Evolutionary conservation across 2,888 invertebrate genomes (phyloP), one percentile per base, ranked within the genome.

Genomic region (Xestia sexstrigata): DNA sequence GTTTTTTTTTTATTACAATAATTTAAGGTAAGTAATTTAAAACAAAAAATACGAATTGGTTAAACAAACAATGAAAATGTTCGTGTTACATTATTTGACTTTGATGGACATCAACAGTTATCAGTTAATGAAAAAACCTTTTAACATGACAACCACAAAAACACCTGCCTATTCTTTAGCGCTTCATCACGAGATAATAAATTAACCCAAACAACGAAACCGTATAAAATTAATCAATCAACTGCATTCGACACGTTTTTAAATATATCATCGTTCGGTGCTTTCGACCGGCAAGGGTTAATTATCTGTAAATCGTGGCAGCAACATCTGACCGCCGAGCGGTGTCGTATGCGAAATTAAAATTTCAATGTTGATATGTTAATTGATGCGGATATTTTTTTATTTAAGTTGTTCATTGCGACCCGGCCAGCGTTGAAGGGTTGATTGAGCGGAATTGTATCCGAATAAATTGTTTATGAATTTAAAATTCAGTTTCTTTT

Each of bases 341-440:
- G 79, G 72, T 85, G 86, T 88, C 79, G 79, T 82, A 79, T 83
- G 74, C 85, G 79, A 90, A 91, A 92, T 92, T 89, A 89, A 91
- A 93, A 92, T 89, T 88, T 88, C 86, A 87, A 83, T 86, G 87
- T 89, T 88, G 91, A 90, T 90, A 90, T 90, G 88, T 91, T 91
- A 91, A 92, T 92, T 91, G 89, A 85, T 74, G 82, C 72, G 82
- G 74, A 82, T 82, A 87, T 88, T 89, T 85, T 84, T 86, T 86
- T 84, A 73, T 83, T 85, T 86, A 77, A 85, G 72, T 81, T 82
- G 84, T 81, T 79, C 78, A 74, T 67, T 73, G 42, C 76, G 78
- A 79, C 83, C 79, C 76, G 79, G 30, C 55, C 55, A 69, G 75
- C 35, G 80, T n/a, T 81, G 79, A 86, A 81, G 82, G 88, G 85